Percentiles rank a stretch among this genome's conserved stretches.
Evolutionary conservation across 2,113 vertebrate genomes (phyloP).

Genomic region (Seriola dumerili): DNA sequence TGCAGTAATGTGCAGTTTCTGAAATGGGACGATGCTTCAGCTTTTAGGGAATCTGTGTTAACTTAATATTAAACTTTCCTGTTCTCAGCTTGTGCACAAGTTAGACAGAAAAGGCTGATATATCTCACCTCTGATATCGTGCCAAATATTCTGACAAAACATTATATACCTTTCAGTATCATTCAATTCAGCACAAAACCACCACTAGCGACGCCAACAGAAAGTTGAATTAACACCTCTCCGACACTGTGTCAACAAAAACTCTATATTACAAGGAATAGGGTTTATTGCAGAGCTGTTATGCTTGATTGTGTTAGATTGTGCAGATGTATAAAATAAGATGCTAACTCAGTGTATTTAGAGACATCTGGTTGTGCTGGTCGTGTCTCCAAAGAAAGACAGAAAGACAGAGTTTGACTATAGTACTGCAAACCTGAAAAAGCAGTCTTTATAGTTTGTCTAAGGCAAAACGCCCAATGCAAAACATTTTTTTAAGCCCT

Average conservation of each 20-base stretch:
- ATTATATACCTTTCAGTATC: not conserved
- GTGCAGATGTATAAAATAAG: constrained; percentile 5
- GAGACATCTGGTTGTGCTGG: constrained; percentile 17
- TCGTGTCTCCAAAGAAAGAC: not conserved
- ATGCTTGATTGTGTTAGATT: not conserved
- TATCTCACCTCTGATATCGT: not conserved
- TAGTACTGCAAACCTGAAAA: constrained; percentile 5
- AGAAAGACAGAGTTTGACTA: constrained; percentile 8
- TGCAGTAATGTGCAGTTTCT: not conserved
- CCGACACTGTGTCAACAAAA: constrained; percentile 4
- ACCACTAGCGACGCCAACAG: not conserved
- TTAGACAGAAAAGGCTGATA: not conserved
- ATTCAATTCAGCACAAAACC: not conserved
- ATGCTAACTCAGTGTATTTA: not conserved
- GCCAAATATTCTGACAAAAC: no score
- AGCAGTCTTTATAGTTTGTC: constrained; percentile 16
- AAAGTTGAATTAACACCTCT: not conserved
- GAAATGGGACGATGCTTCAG: constrained; percentile 13
- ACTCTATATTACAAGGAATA: not conserved
- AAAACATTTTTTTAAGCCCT: constrained; percentile 11
- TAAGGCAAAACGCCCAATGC: not conserved
- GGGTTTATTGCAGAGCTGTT: not conserved
- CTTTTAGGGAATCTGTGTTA: constrained; percentile 19
- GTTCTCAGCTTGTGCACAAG: not conserved
- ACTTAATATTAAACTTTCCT: not conserved